Conservation (phyloP, 2,888 invertebrate genomes). For the Xylocampa areola region DNA sequence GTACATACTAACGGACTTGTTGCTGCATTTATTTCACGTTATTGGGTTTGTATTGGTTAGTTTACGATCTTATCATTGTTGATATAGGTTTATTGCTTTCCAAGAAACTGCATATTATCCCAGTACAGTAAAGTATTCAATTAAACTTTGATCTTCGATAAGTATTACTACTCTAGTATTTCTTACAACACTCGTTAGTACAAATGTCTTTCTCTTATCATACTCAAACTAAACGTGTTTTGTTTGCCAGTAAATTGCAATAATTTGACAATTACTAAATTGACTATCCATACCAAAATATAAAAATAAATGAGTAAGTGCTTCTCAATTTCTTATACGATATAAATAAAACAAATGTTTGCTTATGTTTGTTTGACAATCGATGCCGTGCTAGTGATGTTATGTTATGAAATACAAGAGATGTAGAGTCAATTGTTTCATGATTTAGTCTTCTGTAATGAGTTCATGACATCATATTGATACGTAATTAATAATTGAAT, state of each 20-base stretch:
- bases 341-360: conserved; percentile 37
- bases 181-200: not conserved
- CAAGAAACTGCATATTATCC: conserved; percentile 1
- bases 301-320: not conserved
- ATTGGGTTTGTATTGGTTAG: conserved; percentile 3
- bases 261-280: not conserved
- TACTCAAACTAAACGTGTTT: not conserved
- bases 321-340: conserved; percentile 1
- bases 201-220: not conserved
- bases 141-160: conserved; percentile 1
- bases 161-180: not conserved
- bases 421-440: conserved; percentile 40
- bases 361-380: conserved; percentile 30
- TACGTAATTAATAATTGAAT: conserved; percentile 15
- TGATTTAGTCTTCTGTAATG: no score
- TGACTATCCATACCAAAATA: no score
- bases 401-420: conserved; percentile 35
- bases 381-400: conserved; percentile 2
- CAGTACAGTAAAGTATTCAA: not conserved
- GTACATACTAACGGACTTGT: conserved; percentile 17
- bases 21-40: conserved; percentile 3
- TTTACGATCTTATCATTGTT: conserved; percentile 24
- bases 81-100: conserved; percentile 36
- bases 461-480: conserved; percentile 30
- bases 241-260: not conserved